A percentile compares a stretch with the other conserved stretches of the same genome.
These are phyloP conservation scores for Phocides pigmalion DNA, from an alignment of 1,140 invertebrate species.

Conservation along the genomic window DNA sequence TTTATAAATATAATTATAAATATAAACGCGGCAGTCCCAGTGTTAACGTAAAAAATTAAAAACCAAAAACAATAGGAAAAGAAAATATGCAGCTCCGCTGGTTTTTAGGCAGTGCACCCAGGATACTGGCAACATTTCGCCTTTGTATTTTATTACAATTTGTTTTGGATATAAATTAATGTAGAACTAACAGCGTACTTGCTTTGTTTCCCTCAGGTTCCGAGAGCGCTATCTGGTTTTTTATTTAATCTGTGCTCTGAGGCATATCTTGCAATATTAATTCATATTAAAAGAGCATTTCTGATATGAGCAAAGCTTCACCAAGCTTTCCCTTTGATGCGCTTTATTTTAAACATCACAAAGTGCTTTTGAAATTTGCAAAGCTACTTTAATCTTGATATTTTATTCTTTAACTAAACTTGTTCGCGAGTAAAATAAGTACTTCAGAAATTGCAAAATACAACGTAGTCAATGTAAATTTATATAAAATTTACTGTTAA, in stretches of 20 bases:
- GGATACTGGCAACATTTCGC: no score
- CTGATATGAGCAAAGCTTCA: background rate
- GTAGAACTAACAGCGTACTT: background rate
- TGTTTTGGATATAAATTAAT: no score
- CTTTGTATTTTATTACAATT: no score
- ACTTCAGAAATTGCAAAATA: background rate
- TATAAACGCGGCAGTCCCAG: no score
- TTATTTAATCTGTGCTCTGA: background rate
- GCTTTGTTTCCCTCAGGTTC: background rate
- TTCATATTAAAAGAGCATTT: conserved; percentile 6
- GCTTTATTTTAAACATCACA: conserved; percentile 19
- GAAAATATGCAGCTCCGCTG: no score
- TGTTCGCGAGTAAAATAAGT: background rate
- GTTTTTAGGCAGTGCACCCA: no score
- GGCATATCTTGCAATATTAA: conserved; percentile 3
- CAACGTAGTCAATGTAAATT: no score
- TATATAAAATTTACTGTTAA: no score
- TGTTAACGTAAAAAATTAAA: no score
- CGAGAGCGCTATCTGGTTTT: background rate
- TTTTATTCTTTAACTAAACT: conserved; percentile 26
- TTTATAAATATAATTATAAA: no score
- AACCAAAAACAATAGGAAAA: no score
- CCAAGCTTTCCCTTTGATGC: conserved; percentile 14
- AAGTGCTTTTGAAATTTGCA: conserved; percentile 22
- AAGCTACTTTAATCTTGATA: conserved; percentile 25